Evolutionary conservation across 1,140 invertebrate genomes (phyloP).

Genomic region (Ceratina calcarata): DNA sequence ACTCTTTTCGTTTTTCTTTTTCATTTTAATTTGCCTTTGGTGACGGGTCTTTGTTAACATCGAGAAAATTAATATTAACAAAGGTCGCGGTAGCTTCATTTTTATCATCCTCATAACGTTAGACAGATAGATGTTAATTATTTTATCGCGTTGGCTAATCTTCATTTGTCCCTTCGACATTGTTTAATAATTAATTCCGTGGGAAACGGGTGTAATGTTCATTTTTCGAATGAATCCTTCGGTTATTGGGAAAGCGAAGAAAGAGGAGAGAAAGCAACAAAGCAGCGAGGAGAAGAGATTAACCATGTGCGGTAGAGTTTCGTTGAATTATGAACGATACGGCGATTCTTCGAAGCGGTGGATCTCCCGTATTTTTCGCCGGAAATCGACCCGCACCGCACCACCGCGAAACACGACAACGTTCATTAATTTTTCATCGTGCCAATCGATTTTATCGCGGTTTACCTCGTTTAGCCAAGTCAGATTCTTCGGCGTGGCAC

Average conservation of each 20-base stretch:
- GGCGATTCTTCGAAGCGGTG: conserved; percentile 42
- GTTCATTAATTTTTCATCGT: conserved; percentile 63
- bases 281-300: conserved; percentile 2
- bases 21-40: conserved; percentile 46
- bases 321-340: conserved; percentile 48
- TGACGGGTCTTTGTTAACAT: conserved; percentile 41
- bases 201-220: too few species aligned
- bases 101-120: background rate
- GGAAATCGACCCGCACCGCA: conserved; percentile 60
- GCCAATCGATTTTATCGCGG: conserved; percentile 61
- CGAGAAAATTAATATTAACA: background rate
- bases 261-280: background rate
- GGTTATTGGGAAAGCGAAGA: background rate
- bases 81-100: conserved; percentile 1
- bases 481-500: conserved; percentile 36
- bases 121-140: too few species aligned
- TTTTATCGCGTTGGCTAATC: too few species aligned
- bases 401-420: conserved; percentile 47
- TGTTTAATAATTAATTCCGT: too few species aligned
- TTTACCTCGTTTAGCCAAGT: conserved; percentile 54
- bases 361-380: conserved; percentile 37
- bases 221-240: too few species aligned
- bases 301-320: conserved; percentile 28
- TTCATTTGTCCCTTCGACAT: too few species aligned
- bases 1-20: conserved; percentile 32